phyloP scores from a whole-genome alignment of 2,113 vertebrate genomes.

The Litocranius walleri region DNA sequence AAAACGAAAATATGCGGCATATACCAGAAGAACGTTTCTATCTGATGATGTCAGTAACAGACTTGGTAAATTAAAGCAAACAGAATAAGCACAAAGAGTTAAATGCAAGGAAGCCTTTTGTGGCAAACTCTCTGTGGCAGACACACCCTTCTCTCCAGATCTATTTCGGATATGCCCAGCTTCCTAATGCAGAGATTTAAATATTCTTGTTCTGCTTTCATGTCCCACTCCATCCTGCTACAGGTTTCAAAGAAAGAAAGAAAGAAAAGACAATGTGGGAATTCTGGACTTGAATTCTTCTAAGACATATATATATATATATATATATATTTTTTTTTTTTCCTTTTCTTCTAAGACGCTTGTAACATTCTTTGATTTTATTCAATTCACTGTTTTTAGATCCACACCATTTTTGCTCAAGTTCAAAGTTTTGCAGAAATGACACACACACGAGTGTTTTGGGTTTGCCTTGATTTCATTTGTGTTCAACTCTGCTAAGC shows the following conservation, averaged over 20 bases:
- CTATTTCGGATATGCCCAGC: background rate
- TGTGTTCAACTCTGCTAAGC: conserved; percentile 1
- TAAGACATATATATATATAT: background rate
- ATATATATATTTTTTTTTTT: too few species aligned
- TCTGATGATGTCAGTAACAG: background rate
- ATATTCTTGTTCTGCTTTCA: background rate
- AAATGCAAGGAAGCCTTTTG: background rate
- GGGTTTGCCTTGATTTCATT: background rate
- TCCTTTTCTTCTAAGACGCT: background rate
- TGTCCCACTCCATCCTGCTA: background rate
- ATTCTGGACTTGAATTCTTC: background rate
- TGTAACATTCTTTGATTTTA: background rate
- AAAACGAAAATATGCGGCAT: background rate
- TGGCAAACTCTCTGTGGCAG: background rate
- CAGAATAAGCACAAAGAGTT: background rate
- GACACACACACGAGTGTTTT: fast-evolving
- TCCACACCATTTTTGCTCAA: background rate
- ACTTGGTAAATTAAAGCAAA: background rate
- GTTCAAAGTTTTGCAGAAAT: background rate
- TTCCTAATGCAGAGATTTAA: background rate
- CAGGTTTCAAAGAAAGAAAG: background rate
- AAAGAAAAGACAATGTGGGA: background rate
- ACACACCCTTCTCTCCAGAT: background rate
- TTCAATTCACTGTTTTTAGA: background rate
- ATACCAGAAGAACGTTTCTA: background rate